Evolutionary conservation across 2,888 invertebrate genomes (phyloP), one percentile per base, ranked within the genome.

Genomic region (Caenorhabditis drosophilae): DNA sequence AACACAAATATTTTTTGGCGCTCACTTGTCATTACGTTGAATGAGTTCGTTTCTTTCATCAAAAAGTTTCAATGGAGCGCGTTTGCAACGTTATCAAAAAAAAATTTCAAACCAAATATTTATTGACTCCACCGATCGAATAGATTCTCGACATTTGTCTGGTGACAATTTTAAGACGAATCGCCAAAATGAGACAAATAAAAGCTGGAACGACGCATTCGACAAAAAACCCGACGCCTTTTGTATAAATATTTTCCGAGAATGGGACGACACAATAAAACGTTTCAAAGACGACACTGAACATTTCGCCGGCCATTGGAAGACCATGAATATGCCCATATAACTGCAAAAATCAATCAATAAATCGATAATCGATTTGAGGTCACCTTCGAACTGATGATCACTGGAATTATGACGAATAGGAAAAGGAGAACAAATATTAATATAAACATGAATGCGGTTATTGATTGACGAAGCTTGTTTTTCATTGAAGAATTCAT

Each of bases 201-300:
- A 49, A 7, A 0, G 54, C 1, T 1, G 60, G 60, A 11, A 54
- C 53, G 18, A 60, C n/a, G 23, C 53, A 47, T 38, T 60, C 60
- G 7, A 60, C 60, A 22, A 60, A 49, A 2, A 60, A 44, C 1
- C 53, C 60, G 15, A 60, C 53, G 18, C 48, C 53, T 23, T 60
- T 53, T 11, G 60, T 60, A 34, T 60, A 60, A n/a, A 60, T 38
- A 15, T 54, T 38, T 26, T 60, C 54, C n/a, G 60, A 27, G 45
- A 54, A 60, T 23, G 60, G 60, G 34, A 54, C 48, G 18, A 60
- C 60, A 40, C 60, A 60, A 38, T 49, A 60, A 40, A 54, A 54
- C 9, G 60, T 52, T 31, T 54, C 53, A 36, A 60, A 60, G 42
- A 60, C 49, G 9, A 60, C 53, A 48, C 47, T 47, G 50, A 54